Base-by-base conservation (phyloP, 2,113 vertebrate species). In the Xiphophorus hellerii region DNA sequence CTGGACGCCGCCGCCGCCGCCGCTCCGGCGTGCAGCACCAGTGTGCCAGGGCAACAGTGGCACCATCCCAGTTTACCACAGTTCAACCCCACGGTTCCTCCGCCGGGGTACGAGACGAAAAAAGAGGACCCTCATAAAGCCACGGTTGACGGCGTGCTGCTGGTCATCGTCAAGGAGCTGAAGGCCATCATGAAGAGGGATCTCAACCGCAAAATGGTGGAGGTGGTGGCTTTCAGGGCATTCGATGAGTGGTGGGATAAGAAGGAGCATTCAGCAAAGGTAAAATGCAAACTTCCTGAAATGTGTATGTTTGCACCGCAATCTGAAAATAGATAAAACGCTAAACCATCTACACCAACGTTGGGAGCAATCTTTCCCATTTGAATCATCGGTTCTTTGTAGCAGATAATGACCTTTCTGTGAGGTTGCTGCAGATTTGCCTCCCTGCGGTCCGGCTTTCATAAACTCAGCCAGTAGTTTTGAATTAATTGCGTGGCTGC, bases 231-330 rank as follows among this genome's bases (percentile, higher is more conserved):
- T 0, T 99, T 99, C 74, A 95, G 98, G 84, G 96, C 97, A 1
- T 99, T 99, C 0, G 98, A 99, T 4, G 97, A 99, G 62, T 99
- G 98, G 98, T 99, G 98, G 98, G 98, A 97, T 70, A 98, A 97
- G 92, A 98, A 99, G 84, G 97, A 99, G 5, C 95, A 94, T 33
- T 95, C 96, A 11, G 97, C 98, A 54, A 99, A 99, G 95, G 98
- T 98, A 87, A 51, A 92, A 15, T 15, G 15, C 39, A 4, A 42
- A 13, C 17, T 48, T 48, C 14, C 44, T 48, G 44, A 48, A 48
- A 48, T 48, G 44, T n/a, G 35, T n/a, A 1, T 48, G 44, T 48
- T 48, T 48, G 44, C 17, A 2, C 17, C 17, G 5, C 17, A 20
- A 20, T 48, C 44, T 48, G 44, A 37, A 37, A 37, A 37, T 12